A percentile compares a stretch with the other conserved stretches of the same genome.
phyloP scores from a whole-genome alignment of 2,113 vertebrate genomes.

The Fukomys damarensis region DNA sequence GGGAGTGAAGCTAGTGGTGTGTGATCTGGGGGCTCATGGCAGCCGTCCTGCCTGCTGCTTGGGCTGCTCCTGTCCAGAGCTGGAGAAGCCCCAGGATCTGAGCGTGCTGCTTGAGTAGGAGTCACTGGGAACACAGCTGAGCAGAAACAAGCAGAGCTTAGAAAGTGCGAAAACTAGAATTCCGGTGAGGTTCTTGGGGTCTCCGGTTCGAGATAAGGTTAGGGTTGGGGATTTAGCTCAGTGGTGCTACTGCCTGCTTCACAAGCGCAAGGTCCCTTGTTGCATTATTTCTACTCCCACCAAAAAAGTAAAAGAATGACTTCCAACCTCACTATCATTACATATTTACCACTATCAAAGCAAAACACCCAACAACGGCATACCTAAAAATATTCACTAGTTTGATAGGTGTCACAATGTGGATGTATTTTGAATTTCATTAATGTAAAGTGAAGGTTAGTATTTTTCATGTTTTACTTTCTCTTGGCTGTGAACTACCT shows the following conservation, averaged over 20 bases:
- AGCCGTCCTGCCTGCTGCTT: not conserved
- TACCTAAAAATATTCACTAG: not conserved
- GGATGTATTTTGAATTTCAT: conserved; percentile 40
- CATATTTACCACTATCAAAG: not conserved
- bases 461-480: conserved; percentile 31
- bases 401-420: not conserved
- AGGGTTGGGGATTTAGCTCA: no score
- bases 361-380: not conserved
- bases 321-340: not conserved
- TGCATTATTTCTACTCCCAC: not conserved
- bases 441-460: not conserved
- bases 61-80: not conserved
- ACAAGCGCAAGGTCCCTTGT: no score
- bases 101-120: not conserved
- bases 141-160: not conserved
- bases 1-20: not conserved
- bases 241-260: no score
- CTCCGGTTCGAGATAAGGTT: not conserved
- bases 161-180: not conserved
- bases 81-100: not conserved
- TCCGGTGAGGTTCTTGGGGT: not conserved
- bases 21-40: not conserved
- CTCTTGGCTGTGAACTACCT: not conserved
- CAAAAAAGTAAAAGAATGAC: not conserved
- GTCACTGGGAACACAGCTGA: not conserved